phyloP scores from a whole-genome alignment of 2,888 invertebrate species.

The Sarcophaga subvicina region DNA sequence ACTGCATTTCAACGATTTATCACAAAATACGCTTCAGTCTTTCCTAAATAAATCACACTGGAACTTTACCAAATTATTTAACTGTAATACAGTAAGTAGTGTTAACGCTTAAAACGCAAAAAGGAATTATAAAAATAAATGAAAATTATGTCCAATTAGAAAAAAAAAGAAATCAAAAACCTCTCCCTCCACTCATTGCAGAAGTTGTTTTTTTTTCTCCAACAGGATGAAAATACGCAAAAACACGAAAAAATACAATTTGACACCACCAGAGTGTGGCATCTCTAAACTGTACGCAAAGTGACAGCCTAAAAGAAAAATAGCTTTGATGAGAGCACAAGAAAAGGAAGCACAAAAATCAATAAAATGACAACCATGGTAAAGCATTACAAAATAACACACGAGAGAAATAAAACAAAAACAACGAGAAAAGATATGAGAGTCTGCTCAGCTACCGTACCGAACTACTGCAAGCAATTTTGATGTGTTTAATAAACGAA shows the following conservation, averaged over 20 bases:
- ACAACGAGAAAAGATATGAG: conserved; percentile 27
- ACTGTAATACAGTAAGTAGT: too few relatives aligned
- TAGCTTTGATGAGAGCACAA: conserved; percentile 7
- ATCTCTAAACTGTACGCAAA: conserved; percentile 38
- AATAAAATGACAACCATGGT: conserved; percentile 68
- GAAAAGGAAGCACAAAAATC: conserved; percentile 62
- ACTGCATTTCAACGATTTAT: too few relatives aligned
- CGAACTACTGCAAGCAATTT: conserved; percentile 21
- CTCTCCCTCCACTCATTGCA: background rate
- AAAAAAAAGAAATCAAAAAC: background rate
- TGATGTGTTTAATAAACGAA: conserved; percentile 15
- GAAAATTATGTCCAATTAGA: too few relatives aligned
- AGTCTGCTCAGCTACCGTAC: conserved; percentile 29
- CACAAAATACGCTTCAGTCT: too few relatives aligned
- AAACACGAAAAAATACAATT: conserved; percentile 21
- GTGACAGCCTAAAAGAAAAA: conserved; percentile 15
- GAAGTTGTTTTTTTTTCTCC: background rate
- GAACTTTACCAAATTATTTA: too few relatives aligned
- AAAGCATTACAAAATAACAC: conserved; percentile 33
- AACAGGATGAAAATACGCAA: background rate
- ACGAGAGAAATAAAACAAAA: conserved; percentile 33
- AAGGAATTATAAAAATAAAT: too few relatives aligned
- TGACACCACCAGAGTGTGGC: conserved; percentile 56
- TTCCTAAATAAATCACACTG: too few relatives aligned
- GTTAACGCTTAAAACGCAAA: too few relatives aligned